Evolutionary conservation across 2,888 invertebrate species (phyloP).

Genomic region (Zeuzera pyrina): DNA sequence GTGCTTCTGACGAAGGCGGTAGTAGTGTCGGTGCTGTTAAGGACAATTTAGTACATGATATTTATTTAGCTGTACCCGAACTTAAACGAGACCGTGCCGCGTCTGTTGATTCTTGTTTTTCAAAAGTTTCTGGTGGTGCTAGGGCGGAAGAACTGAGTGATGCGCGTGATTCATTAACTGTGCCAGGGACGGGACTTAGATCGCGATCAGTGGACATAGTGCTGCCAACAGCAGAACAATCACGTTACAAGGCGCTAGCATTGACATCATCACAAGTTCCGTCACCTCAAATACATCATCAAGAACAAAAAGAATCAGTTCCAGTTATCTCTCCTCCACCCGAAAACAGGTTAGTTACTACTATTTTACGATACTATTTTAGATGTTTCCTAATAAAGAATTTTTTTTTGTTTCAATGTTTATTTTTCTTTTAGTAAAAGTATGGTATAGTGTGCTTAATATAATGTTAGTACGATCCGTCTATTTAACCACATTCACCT

Average conservation of each 20-base stretch:
- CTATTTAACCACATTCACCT: too few relatives aligned
- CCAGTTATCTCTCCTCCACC: slow-evolving; percentile 25
- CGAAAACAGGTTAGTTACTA: slow-evolving; percentile 50
- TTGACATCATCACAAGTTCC: slow-evolving; percentile 71
- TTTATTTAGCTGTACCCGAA: slow-evolving; percentile 87
- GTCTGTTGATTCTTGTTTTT: slow-evolving; percentile 90
- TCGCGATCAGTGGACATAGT: slow-evolving; percentile 92
- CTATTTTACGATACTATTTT: neutral
- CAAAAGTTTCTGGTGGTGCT: slow-evolving; percentile 80
- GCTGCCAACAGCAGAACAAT: slow-evolving; percentile 87
- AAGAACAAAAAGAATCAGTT: slow-evolving; percentile 25
- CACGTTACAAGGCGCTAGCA: slow-evolving; percentile 87
- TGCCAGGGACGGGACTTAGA: slow-evolving; percentile 81
- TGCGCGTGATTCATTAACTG: slow-evolving; percentile 75
- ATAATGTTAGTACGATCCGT: too few relatives aligned
- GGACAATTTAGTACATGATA: slow-evolving; percentile 76
- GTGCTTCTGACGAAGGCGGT: slow-evolving; percentile 62
- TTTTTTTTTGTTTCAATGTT: neutral
- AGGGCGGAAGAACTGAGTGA: slow-evolving; percentile 81
- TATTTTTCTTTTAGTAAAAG: neutral
- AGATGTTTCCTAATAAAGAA: neutral
- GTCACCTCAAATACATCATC: slow-evolving; percentile 25
- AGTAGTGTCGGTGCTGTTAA: slow-evolving; percentile 37
- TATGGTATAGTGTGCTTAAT: too few relatives aligned
- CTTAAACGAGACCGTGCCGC: slow-evolving; percentile 88